Conservation (phyloP, 2,113 vertebrate species). For the Cheirogaleus medius region DNA sequence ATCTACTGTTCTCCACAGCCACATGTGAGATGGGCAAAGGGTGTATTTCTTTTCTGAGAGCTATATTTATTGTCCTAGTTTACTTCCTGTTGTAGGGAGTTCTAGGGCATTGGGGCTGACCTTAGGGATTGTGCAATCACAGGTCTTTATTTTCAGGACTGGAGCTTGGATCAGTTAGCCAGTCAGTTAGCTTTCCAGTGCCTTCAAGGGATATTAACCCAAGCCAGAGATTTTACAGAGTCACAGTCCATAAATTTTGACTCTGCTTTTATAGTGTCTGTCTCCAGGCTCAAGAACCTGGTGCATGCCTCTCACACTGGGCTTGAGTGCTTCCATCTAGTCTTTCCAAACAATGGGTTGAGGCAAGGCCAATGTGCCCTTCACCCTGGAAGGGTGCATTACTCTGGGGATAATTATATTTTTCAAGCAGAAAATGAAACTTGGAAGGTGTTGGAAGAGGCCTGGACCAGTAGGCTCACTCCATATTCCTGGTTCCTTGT, state of each 20-base stretch:
- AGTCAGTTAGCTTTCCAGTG: constrained; percentile 48
- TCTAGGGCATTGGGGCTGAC: neutral
- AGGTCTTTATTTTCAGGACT: constrained; percentile 35
- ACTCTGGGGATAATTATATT: neutral
- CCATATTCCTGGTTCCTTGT: neutral
- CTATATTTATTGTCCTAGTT: neutral
- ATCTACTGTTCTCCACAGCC: neutral
- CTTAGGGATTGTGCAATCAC: neutral
- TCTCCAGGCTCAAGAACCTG: constrained; percentile 41
- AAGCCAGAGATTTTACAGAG: constrained; percentile 54
- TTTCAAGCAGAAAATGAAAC: neutral
- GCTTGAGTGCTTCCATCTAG: constrained; percentile 23
- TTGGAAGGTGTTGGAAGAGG: neutral
- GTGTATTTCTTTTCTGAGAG: neutral
- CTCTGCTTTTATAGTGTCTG: constrained; percentile 41
- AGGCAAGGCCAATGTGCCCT: neutral
- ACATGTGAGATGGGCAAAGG: neutral
- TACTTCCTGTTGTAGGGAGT: neutral
- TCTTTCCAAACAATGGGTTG: neutral
- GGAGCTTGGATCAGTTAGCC: constrained; percentile 37
- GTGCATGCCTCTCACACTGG: neutral
- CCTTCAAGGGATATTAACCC: constrained; percentile 53
- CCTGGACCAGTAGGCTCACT: neutral
- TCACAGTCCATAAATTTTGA: constrained; percentile 57
- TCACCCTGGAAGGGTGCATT: neutral